phyloP scores from a whole-genome alignment of 2,888 invertebrate species.

The Pachycephus smyrnensis region DNA sequence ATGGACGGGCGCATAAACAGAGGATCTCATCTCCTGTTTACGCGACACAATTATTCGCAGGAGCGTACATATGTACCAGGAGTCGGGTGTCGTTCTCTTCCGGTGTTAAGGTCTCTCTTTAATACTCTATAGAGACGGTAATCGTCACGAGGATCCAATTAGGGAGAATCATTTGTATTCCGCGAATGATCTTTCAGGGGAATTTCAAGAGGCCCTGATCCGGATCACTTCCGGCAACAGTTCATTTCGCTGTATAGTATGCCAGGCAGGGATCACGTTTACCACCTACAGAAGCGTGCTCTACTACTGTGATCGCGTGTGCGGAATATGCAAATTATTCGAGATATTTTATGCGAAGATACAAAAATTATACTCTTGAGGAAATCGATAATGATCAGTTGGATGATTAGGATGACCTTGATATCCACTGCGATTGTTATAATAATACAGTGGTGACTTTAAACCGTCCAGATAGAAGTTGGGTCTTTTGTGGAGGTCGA shows the following conservation, averaged over 20 bases:
- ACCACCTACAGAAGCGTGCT: background rate
- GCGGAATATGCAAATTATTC: background rate
- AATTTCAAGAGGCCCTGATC: background rate
- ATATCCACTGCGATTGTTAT: background rate
- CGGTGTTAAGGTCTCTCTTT: background rate
- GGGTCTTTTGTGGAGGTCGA: slow-evolving; percentile 7
- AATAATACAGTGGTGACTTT: background rate
- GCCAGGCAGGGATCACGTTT: background rate
- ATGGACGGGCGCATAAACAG: slow-evolving; percentile 56
- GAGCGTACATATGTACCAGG: background rate
- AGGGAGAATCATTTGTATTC: background rate
- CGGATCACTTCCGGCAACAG: background rate
- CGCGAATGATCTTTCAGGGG: background rate
- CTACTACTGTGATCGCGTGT: background rate
- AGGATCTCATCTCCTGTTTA: slow-evolving; percentile 58
- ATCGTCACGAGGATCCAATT: background rate
- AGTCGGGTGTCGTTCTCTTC: background rate
- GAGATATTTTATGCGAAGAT: background rate
- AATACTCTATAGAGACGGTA: background rate
- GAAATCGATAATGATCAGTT: background rate
- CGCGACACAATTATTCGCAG: background rate
- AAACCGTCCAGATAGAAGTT: background rate
- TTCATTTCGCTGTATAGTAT: background rate
- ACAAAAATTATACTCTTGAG: background rate
- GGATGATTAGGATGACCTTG: background rate